These are phyloP conservation scores for Drosophila eugracilis DNA, from an alignment of 1,140 invertebrate species.

Conservation along the genomic window DNA sequence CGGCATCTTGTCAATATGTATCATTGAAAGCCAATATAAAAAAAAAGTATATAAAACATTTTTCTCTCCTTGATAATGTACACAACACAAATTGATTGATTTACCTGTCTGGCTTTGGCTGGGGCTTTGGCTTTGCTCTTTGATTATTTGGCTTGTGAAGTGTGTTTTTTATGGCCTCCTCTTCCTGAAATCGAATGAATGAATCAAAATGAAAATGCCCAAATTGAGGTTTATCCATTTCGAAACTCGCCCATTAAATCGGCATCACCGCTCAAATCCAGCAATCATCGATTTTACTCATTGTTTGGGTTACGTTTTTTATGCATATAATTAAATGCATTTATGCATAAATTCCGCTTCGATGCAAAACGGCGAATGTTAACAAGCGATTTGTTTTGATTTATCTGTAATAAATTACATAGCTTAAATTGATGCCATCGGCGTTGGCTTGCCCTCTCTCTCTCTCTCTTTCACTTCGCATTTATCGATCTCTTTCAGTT, in stretches of 20 bases:
- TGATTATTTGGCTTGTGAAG: conserved; percentile 39
- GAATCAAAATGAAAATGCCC: no score
- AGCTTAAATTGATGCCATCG: conserved; percentile 24
- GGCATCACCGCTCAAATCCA: not conserved
- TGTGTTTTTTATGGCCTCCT: conserved; percentile 34
- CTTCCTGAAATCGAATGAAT: conserved; percentile 3
- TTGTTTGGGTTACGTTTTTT: conserved; percentile 18
- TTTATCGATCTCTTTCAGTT: conserved; percentile 5
- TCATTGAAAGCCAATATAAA: conserved; percentile 10
- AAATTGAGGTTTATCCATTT: conserved; percentile 21
- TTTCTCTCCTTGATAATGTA: conserved; percentile 3
- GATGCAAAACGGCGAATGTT: conserved; percentile 50
- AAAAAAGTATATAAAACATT: conserved; percentile 2
- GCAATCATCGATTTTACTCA: conserved; percentile 2
- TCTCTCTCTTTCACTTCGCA: not conserved
- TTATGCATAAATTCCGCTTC: conserved; percentile 66
- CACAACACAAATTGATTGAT: conserved; percentile 37
- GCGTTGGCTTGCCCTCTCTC: no score
- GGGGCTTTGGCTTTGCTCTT: conserved; percentile 18
- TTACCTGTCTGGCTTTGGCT: conserved; percentile 40
- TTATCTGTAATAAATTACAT: conserved; percentile 61
- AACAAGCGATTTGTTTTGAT: conserved; percentile 64
- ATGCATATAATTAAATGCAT: conserved; percentile 63
- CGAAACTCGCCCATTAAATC: conserved; percentile 19
- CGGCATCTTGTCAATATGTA: conserved; percentile 3